Evolutionary conservation across 2,888 invertebrate genomes (phyloP).

Genomic region (Zygogramma bicolorata): DNA sequence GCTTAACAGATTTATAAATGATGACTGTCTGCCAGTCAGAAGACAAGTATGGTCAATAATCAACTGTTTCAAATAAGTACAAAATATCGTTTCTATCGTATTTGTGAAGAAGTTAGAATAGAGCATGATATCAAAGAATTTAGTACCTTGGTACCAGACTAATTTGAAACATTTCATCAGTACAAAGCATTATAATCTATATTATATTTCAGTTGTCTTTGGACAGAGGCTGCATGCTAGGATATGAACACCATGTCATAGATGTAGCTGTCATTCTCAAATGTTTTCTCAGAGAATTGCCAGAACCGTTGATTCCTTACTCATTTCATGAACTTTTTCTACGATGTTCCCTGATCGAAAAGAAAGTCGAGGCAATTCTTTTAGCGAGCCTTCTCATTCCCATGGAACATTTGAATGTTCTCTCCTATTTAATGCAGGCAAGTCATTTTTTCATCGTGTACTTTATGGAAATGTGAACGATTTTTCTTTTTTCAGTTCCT

Average conservation of each 20-base stretch:
- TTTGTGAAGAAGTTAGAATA: too few species aligned
- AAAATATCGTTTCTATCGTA: too few species aligned
- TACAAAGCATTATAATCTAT: too few species aligned
- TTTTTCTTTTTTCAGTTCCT: conserved; percentile 71
- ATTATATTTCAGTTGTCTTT: conserved; percentile 73
- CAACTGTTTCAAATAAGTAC: not conserved
- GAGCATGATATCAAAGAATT: too few species aligned
- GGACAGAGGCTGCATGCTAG: conserved; percentile 79
- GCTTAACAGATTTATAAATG: not conserved
- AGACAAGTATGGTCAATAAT: too few species aligned
- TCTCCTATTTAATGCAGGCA: conserved; percentile 87
- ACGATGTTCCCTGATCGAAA: conserved; percentile 73
- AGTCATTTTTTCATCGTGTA: too few species aligned
- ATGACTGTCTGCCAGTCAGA: too few species aligned
- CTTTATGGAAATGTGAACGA: conserved; percentile 17
- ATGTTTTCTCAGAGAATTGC: conserved; percentile 85
- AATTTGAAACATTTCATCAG: too few species aligned
- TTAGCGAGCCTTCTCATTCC: conserved; percentile 80
- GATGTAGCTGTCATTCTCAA: conserved; percentile 90
- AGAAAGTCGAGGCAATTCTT: conserved; percentile 74
- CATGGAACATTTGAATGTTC: conserved; percentile 79
- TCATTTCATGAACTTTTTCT: conserved; percentile 82
- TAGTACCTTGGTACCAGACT: too few species aligned
- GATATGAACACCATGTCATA: conserved; percentile 80
- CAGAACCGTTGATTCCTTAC: conserved; percentile 84